Base-by-base conservation (phyloP, 2,888 invertebrate species). In the Ceraclea dissimilis region DNA sequence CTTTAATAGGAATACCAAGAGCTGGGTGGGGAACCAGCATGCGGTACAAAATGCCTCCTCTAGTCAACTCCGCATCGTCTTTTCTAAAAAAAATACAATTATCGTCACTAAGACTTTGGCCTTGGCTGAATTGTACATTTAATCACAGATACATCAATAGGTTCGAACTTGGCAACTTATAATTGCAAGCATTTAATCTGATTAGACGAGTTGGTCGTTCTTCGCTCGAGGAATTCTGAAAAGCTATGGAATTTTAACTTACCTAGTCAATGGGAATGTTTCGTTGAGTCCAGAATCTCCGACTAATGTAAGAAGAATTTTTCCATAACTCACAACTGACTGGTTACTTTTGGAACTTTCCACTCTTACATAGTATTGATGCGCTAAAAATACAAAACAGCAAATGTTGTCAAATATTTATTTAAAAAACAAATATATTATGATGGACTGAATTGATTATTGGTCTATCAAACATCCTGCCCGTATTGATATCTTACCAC, bases 1-100 rank as follows among this genome's bases (percentile, higher is more conserved):
- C 81, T 22, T 83, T 81, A 52, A 82, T 77, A 16, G 89, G 85
- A 63, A 86, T 87, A 16, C 86, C 82, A 59, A 93, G 74, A 19
- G 88, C 88, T 1, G 93, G 93, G 76, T 93, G 93, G 2, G 93
- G 92, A 1, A 94, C 93, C 39, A 93, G 76, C 60, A 94, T 89
- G 67, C 88, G 84, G 4, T 89, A 86, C 56, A 92, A 81, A 13
- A 86, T 80, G 51, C 85, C 83, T 6, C 88, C 86, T 33, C 86
- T 81, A 54, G 81, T 78, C 66, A 87, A 79, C 66, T 86, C 83
- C 59, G 86, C 83, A 64, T 90, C 89, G 66, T 89, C 89, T 68
- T 90, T 90, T 66, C 89, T 89, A 68, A n/a, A 69, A 68, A 6
- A 26, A 26, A 26, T 58, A n/a, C 33, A 33, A 33, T 33, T 11